A percentile compares a stretch with the other conserved stretches of the same genome.
phyloP scores from a whole-genome alignment of 2,888 invertebrate species.

The Tenthredo mesomela region DNA sequence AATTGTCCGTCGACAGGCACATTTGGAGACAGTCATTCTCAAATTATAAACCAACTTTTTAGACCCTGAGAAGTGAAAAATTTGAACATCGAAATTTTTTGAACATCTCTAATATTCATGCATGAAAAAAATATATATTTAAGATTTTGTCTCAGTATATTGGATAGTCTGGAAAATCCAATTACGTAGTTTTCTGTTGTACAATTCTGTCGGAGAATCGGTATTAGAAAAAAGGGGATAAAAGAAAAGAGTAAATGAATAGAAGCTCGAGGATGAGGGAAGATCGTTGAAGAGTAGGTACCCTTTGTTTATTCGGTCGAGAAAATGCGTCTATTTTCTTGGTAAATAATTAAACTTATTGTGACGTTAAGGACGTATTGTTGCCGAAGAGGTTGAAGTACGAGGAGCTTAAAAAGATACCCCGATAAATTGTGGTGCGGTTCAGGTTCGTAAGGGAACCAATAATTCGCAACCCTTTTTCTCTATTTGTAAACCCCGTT shows the following conservation, averaged over 20 bases:
- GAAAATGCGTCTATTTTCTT: constrained; percentile 30
- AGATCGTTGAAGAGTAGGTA: neutral
- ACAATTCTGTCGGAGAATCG: neutral
- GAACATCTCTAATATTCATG: no score
- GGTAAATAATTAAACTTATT: constrained; percentile 39
- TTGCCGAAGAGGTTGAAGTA: constrained; percentile 28
- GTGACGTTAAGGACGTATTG: constrained; percentile 49
- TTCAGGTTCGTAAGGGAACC: constrained; percentile 42
- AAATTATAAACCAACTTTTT: no score
- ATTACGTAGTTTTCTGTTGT: neutral
- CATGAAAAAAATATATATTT: neutral
- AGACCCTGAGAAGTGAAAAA: no score
- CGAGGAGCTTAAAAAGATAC: constrained; percentile 42
- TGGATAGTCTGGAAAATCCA: neutral
- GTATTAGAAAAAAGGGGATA: neutral
- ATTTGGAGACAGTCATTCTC: no score
- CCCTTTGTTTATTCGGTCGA: constrained; percentile 22
- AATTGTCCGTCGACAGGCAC: no score
- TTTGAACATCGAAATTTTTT: no score
- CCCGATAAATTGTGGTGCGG: constrained; percentile 43
- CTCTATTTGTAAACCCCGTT: constrained; percentile 42
- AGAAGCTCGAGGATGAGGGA: neutral
- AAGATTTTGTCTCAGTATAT: neutral
- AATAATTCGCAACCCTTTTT: constrained; percentile 50
- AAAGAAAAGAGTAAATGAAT: neutral